Percentiles rank a stretch among this genome's conserved stretches.
Conservation (phyloP, 1,140 invertebrate genomes). For the Pseudomyrmex concolor region DNA sequence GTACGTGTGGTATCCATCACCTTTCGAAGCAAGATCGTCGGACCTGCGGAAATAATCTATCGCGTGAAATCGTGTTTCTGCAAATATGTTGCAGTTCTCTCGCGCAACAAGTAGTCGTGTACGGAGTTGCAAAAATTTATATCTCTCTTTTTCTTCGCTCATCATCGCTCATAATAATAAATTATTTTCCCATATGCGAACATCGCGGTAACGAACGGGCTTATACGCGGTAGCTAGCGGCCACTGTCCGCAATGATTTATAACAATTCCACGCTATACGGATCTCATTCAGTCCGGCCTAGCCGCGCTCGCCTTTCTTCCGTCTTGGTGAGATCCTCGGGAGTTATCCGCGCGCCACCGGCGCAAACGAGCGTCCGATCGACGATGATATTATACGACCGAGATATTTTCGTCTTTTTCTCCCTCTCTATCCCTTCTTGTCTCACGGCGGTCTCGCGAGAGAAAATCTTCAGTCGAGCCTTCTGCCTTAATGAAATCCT, state of each 20-base stretch:
- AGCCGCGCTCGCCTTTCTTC: constrained; percentile 33
- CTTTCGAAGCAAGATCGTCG: constrained; percentile 38
- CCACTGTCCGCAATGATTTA: constrained; percentile 81
- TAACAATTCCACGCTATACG: constrained; percentile 74
- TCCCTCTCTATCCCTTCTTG: too few species aligned
- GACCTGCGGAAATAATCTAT: constrained; percentile 54
- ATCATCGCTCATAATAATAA: constrained; percentile 77
- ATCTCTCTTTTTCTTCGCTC: background rate
- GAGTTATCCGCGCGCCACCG: constrained; percentile 58
- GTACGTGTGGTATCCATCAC: constrained; percentile 6
- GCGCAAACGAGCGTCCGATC: constrained; percentile 44
- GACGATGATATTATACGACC: constrained; percentile 40
- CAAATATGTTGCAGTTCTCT: constrained; percentile 39
- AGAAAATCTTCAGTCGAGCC: background rate
- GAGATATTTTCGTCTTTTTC: constrained; percentile 57
- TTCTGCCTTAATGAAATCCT: constrained; percentile 55
- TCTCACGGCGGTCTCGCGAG: background rate
- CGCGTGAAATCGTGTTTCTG: constrained; percentile 56
- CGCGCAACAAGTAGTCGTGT: constrained; percentile 67
- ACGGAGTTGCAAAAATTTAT: constrained; percentile 35
- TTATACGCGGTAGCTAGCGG: constrained; percentile 78
- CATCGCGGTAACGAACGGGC: constrained; percentile 75
- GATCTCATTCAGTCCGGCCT: constrained; percentile 52
- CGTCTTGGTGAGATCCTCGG: constrained; percentile 72
- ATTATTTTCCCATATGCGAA: constrained; percentile 81